These are phyloP conservation scores for Tachina grossa DNA, from an alignment of 2,888 invertebrate species.

Conservation along the genomic window DNA sequence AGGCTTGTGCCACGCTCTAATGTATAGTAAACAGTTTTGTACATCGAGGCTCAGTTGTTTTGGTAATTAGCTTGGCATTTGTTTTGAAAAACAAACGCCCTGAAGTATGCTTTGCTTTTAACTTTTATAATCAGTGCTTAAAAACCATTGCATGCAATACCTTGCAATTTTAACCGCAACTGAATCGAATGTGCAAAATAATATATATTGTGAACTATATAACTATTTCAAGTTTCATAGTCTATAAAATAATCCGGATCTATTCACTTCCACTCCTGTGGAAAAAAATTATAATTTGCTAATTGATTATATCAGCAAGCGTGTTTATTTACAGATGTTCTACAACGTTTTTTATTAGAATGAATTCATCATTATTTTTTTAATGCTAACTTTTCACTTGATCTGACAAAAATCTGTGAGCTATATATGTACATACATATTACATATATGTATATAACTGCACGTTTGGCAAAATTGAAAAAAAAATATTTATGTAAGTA, in stretches of 20 bases:
- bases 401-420: background rate
- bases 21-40: too few species aligned
- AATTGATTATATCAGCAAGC: background rate
- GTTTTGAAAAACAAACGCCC: too few species aligned
- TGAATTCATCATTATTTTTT: too few species aligned
- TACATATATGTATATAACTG: background rate
- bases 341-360: background rate
- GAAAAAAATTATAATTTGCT: background rate
- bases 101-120: too few species aligned
- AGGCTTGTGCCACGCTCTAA: too few species aligned
- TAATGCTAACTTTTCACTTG: background rate
- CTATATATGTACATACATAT: background rate
- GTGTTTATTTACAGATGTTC: background rate
- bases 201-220: too few species aligned
- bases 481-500: background rate
- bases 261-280: background rate
- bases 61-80: too few species aligned
- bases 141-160: too few species aligned
- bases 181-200: too few species aligned
- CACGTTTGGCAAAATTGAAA: constrained; percentile 27
- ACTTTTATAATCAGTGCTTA: too few species aligned
- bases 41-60: too few species aligned
- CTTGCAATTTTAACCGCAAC: too few species aligned
- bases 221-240: constrained; percentile 15
- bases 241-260: background rate